Evolutionary conservation across 2,888 invertebrate genomes (phyloP), one percentile per base, ranked within the genome.

Genomic region (Tetrapedia diversipes): DNA sequence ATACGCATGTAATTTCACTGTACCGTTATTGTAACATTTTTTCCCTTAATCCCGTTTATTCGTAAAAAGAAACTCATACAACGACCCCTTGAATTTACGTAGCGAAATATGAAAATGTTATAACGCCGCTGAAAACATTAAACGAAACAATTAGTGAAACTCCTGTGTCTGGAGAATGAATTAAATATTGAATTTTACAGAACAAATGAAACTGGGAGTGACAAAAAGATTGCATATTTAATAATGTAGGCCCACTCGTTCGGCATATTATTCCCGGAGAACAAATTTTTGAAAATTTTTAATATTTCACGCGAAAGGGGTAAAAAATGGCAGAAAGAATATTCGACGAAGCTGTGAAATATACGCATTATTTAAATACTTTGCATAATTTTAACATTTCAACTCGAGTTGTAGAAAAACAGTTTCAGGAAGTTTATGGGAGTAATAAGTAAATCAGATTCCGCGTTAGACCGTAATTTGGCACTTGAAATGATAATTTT

Each of bases 71-170:
- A 49, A 32, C 1, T 34, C 19, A 27, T 34, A 2, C 22, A 34
- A 60, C 60, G 60, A 47, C 27, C 43, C n/a, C 32, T 47, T 47
- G 16, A 45, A 32, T 60, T 60, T 63, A 14, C 49, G 51, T 63
- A 51, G 51, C 37, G 49, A 49, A 61, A 61, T 49, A 51, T 37
- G 16, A 51, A 39, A 63, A 63, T 39, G 51, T 14, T n/a, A 49
- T 37, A 27, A 27, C 27, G 14, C 14, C n/a, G 37, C 4, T 37
- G 32, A 19, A 51, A 63, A 39, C 37, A n/a, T 39, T 8, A 14
- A 14, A 29, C 37, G 39, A 51, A 63, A 51, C 29, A 27, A 51
- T 51, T 51, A 37, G 11, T n/a, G 16, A 1, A 14, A 24, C n/a
- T 3, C 19, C 4, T 27, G 0, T 4, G 32, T 4, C 14, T 11